These are phyloP conservation scores for Idaea aversata DNA, from an alignment of 2,888 invertebrate genomes.

Conservation along the genomic window DNA sequence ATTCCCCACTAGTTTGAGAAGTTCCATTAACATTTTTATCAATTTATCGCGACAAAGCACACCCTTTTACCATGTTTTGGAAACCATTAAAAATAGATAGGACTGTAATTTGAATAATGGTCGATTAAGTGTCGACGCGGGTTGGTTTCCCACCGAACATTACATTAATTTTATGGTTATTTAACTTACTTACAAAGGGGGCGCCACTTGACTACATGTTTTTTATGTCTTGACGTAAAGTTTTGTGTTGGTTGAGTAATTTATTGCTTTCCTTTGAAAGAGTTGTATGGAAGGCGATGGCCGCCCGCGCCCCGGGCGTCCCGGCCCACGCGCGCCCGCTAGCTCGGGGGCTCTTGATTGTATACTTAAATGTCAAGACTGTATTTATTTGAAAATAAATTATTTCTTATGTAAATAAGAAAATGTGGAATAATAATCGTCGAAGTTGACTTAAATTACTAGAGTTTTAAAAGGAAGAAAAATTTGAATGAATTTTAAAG, in stretches of 20 bases:
- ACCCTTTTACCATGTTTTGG: slow-evolving; percentile 14
- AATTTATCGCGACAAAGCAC: not conserved
- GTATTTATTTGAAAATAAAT: not conserved
- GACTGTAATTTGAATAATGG: slow-evolving; percentile 52
- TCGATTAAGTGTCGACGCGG: slow-evolving; percentile 34
- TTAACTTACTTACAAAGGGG: slow-evolving; percentile 38
- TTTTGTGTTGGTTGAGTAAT: slow-evolving; percentile 8
- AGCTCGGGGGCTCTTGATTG: not conserved
- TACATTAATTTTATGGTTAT: slow-evolving; percentile 48
- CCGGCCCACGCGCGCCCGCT: no score
- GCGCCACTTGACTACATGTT: slow-evolving; percentile 20
- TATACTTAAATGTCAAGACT: not conserved
- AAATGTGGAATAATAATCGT: not conserved
- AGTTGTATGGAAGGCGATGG: not conserved
- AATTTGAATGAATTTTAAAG: not conserved
- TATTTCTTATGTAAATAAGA: not conserved
- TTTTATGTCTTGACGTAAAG: slow-evolving; percentile 20
- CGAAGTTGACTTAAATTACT: not conserved
- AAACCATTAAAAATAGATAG: slow-evolving; percentile 34
- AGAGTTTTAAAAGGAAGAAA: not conserved
- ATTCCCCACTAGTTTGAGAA: not conserved
- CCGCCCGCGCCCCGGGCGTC: not conserved
- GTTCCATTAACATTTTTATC: not conserved
- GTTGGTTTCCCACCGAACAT: slow-evolving; percentile 20
- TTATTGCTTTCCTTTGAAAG: slow-evolving; percentile 2